These are phyloP conservation scores for Tychaedon coryphoeus DNA, from an alignment of 2,113 vertebrate species.

Conservation along the genomic window DNA sequence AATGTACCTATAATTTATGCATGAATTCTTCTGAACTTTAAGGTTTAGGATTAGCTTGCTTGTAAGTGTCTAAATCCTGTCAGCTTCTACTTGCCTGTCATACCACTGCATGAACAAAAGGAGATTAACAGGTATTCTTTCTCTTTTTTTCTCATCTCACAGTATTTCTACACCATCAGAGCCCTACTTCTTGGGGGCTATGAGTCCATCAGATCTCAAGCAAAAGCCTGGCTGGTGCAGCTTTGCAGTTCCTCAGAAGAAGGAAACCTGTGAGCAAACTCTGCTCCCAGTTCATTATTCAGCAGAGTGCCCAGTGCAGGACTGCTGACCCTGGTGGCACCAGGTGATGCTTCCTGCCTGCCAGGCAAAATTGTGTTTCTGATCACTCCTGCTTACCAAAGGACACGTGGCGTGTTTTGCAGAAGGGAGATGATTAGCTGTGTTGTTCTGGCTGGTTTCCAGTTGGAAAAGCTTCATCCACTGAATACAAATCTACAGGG, in stretches of 20 bases:
- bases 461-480: not conserved
- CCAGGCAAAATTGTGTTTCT: not conserved
- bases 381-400: not conserved
- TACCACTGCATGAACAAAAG: not conserved
- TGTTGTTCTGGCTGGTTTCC: not conserved
- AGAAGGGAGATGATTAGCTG: not conserved
- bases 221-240: not conserved
- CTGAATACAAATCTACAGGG: not conserved
- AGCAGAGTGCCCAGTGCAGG: not conserved
- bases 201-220: not conserved
- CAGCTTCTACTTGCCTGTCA: not conserved
- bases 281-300: not conserved
- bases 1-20: not conserved
- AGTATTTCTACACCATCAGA: not conserved
- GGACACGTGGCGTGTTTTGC: not conserved
- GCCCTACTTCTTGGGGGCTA: not conserved
- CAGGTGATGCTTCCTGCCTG: not conserved
- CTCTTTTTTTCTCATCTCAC: not conserved
- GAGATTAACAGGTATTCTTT: not conserved
- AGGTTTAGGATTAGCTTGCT: not conserved
- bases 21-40: not conserved
- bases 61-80: not conserved
- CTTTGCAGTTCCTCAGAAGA: not conserved
- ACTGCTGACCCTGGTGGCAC: not conserved
- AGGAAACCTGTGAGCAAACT: not conserved